Evolutionary conservation across 2,113 vertebrate genomes (phyloP).

Genomic region (Budorcas taxicolor): DNA sequence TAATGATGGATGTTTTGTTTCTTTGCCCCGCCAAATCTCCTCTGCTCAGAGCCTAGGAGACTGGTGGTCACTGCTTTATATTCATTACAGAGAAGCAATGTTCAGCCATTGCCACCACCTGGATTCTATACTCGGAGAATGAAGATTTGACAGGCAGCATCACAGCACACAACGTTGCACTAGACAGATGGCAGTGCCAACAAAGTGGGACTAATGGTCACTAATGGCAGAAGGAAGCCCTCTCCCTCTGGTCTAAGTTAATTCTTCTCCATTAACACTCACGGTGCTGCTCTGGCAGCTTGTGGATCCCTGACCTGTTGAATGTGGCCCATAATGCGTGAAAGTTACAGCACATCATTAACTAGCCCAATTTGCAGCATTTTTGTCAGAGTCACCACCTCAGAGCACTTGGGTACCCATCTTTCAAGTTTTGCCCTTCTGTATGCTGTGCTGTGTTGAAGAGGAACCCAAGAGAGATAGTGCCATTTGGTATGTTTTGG

Average conservation of each 20-base stretch:
- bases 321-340: neutral
- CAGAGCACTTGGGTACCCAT: neutral
- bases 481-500: neutral
- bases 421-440: neutral
- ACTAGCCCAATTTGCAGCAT: neutral
- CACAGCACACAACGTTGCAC: fast-evolving
- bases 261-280: neutral
- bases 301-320: neutral
- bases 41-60: neutral
- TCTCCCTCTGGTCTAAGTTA: neutral
- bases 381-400: neutral
- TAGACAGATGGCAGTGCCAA: neutral
- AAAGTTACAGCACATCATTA: neutral
- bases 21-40: neutral
- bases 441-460: neutral
- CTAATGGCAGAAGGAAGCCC: neutral
- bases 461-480: neutral
- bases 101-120: neutral
- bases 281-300: neutral
- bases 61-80: neutral
- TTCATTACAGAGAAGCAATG: neutral
- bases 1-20: neutral
- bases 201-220: neutral
- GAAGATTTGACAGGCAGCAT: neutral
- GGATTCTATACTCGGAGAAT: neutral